These are phyloP conservation scores for Squalus acanthias DNA, from an alignment of 2,797 vertebrate genomes.

Conservation along the genomic window DNA sequence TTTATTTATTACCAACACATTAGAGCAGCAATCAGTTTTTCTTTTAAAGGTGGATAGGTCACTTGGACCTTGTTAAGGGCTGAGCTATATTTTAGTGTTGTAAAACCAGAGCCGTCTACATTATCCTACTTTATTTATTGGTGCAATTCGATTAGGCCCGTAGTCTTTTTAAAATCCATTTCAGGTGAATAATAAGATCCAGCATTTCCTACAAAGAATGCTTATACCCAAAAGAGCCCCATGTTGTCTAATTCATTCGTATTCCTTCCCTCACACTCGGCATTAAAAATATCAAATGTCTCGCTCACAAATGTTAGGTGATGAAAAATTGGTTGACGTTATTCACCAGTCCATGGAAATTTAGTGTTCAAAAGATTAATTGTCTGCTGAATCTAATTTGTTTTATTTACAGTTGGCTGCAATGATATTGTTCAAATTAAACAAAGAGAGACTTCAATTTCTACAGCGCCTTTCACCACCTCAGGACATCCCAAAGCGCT, in stretches of 20 bases:
- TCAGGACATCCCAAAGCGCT: too few relatives aligned
- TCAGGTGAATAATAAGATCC: neutral
- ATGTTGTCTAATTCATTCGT: neutral
- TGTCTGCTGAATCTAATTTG: neutral
- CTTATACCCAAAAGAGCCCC: neutral
- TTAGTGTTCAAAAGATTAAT: neutral
- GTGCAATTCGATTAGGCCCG: neutral
- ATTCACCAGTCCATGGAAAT: neutral
- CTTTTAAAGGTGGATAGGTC: neutral
- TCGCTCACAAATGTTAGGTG: neutral
- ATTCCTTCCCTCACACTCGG: neutral
- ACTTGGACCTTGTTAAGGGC: neutral
- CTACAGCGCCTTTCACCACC: too few relatives aligned
- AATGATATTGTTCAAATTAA: neutral
- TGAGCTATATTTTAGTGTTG: neutral
- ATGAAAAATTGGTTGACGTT: neutral
- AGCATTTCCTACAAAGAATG: neutral
- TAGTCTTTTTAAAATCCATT: neutral
- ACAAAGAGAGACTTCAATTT: too few relatives aligned
- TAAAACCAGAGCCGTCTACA: neutral
- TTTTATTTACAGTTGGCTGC: neutral
- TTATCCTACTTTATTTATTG: neutral
- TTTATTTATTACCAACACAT: too few relatives aligned
- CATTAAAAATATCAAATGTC: neutral
- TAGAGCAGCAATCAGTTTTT: too few relatives aligned